These are phyloP conservation scores for Pteropus alecto DNA, from an alignment of 2,113 vertebrate species.

Conservation along the genomic window DNA sequence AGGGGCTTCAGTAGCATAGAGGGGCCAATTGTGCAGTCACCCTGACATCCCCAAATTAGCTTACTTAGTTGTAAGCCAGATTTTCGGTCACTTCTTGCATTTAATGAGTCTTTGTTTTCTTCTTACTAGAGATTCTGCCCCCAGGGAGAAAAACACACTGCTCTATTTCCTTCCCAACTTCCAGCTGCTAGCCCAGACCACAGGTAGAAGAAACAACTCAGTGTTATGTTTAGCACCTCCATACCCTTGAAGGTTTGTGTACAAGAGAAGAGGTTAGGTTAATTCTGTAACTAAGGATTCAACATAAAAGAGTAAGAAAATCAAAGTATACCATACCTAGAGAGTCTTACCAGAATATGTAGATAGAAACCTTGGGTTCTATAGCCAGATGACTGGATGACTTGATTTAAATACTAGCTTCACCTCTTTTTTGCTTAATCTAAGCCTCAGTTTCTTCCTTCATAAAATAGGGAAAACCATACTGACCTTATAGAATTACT, in stretches of 20 bases:
- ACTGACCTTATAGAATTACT: background rate
- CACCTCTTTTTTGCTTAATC: background rate
- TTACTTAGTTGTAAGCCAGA: constrained; percentile 34
- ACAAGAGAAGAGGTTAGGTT: constrained; percentile 10
- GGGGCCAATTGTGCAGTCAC: constrained; percentile 29
- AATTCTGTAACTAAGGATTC: background rate
- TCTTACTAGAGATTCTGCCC: constrained; percentile 34
- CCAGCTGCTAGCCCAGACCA: background rate
- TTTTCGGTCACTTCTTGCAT: constrained; percentile 32
- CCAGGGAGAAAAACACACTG: background rate
- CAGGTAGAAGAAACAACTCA: constrained; percentile 32
- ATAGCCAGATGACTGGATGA: background rate
- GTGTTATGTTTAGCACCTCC: background rate
- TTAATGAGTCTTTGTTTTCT: constrained; percentile 63
- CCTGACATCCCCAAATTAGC: constrained; percentile 26
- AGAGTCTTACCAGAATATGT: background rate
- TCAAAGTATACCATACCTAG: background rate
- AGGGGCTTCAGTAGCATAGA: constrained; percentile 5
- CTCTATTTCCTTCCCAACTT: background rate
- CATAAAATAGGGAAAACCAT: background rate
- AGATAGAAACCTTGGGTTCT: background rate
- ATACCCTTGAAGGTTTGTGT: background rate
- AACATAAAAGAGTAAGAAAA: constrained; percentile 3
- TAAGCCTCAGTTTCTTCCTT: constrained; percentile 18
- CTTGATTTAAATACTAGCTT: background rate